Percentiles rank a stretch among this genome's conserved stretches.
phyloP scores from a whole-genome alignment of 2,797 vertebrate genomes.

The Margarornis squamiger region DNA sequence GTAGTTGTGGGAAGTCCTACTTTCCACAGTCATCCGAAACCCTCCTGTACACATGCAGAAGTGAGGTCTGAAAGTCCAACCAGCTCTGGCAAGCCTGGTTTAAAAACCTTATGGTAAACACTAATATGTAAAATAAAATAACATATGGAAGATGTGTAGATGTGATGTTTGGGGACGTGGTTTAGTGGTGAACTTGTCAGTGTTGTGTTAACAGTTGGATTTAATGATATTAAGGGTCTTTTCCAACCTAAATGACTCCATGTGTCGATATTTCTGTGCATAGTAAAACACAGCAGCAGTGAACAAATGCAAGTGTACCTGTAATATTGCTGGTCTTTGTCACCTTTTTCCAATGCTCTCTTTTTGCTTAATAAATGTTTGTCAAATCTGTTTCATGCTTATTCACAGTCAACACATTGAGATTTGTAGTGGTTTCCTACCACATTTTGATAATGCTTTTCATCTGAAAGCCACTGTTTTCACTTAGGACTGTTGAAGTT shows the following conservation, averaged over 20 bases:
- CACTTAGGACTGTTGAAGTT: background rate
- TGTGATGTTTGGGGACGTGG: background rate
- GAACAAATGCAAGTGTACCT: background rate
- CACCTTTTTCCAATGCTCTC: background rate
- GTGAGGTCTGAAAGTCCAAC: background rate
- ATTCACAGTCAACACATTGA: background rate
- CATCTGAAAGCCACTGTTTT: conserved; percentile 10
- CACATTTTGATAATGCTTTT: conserved; percentile 5
- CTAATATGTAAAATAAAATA: background rate
- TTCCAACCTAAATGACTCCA: background rate
- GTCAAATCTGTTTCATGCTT: background rate
- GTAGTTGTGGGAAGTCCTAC: background rate
- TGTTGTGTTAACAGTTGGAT: background rate
- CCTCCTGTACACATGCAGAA: background rate
- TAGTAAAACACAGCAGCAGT: background rate
- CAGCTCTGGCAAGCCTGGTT: background rate
- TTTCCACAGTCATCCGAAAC: background rate
- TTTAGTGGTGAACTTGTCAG: background rate
- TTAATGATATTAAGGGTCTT: background rate
- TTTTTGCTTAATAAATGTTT: background rate
- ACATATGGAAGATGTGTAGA: background rate
- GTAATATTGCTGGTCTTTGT: background rate
- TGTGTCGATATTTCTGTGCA: background rate
- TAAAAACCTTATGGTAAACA: background rate
- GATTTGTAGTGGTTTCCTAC: conserved; percentile 18